These are phyloP conservation scores for Quadriops clusia DNA, from an alignment of 2,888 invertebrate species.

Conservation along the genomic window DNA sequence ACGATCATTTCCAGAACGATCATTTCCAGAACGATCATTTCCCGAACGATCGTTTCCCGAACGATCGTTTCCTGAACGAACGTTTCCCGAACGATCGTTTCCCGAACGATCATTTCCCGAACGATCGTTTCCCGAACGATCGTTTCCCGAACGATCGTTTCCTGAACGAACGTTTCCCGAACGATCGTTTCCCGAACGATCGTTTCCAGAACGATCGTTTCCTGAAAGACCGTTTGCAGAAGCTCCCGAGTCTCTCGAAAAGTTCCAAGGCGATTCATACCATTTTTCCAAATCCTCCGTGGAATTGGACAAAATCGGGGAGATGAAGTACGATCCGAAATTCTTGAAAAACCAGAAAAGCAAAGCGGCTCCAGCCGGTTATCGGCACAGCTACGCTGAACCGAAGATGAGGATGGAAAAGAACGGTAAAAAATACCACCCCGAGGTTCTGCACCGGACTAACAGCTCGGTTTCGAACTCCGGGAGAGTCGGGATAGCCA, in stretches of 20 bases:
- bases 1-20: constrained; percentile 20
- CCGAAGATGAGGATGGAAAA: constrained; percentile 42
- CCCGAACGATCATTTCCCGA: too few species aligned
- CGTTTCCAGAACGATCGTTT: too few species aligned
- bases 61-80: too few species aligned
- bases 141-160: too few species aligned
- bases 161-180: too few species aligned
- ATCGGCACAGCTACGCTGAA: constrained; percentile 57
- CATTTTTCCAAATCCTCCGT: constrained; percentile 26
- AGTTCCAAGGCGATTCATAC: constrained; percentile 9
- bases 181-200: too few species aligned
- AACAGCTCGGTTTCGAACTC: constrained; percentile 34
- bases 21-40: too few species aligned
- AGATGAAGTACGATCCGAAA: constrained; percentile 25
- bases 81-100: too few species aligned
- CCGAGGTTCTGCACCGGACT: constrained; percentile 33
- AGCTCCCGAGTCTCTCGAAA: too few species aligned
- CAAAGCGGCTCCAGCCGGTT: constrained; percentile 26
- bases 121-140: too few species aligned
- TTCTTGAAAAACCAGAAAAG: constrained; percentile 28
- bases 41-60: constrained; percentile 43
- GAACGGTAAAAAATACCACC: constrained; percentile 27
- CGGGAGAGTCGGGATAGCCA: constrained; percentile 36
- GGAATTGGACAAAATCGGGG: constrained; percentile 27
- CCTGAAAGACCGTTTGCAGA: too few species aligned